A percentile compares a stretch with the other conserved stretches of the same genome.
These are phyloP conservation scores for Mastigias papua DNA, from an alignment of 30 jellyfish, hydroid and myxozoan genomes.

Conservation along the genomic window DNA sequence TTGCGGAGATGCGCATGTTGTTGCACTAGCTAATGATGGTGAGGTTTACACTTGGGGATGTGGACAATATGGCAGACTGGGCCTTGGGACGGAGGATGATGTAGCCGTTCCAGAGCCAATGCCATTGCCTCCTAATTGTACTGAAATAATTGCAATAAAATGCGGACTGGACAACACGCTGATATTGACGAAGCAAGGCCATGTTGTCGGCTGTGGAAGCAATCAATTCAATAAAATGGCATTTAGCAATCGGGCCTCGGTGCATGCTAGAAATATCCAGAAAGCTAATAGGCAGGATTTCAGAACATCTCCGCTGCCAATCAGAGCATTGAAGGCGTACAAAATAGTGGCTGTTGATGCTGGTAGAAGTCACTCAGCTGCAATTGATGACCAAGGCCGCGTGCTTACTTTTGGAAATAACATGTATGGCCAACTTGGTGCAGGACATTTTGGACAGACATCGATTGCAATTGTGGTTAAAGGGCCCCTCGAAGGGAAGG, in stretches of 20 bases:
- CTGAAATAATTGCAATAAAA: constrained; percentile 63
- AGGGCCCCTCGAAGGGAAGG: constrained; percentile 87
- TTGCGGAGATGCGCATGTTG: constrained; percentile 94
- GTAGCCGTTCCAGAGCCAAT: constrained; percentile 72
- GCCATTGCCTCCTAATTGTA: constrained; percentile 81
- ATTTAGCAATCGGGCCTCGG: constrained; percentile 73
- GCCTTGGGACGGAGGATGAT: constrained; percentile 89
- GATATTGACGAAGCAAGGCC: constrained; percentile 77
- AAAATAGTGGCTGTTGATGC: constrained; percentile 81
- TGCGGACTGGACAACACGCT: constrained; percentile 89
- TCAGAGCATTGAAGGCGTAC: constrained; percentile 87
- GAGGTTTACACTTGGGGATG: constrained; percentile 94
- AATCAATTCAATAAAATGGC: constrained; percentile 84
- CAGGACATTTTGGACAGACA: constrained; percentile 80
- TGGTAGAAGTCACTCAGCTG: constrained; percentile 93
- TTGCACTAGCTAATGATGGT: constrained; percentile 82
- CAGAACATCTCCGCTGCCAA: constrained; percentile 77
- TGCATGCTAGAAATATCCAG: constrained; percentile 45
- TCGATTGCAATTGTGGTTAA: constrained; percentile 77
- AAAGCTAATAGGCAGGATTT: constrained; percentile 60
- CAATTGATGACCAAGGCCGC: constrained; percentile 86
- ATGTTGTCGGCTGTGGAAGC: constrained; percentile 87
- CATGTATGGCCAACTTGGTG: constrained; percentile 88
- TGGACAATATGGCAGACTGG: constrained; percentile 91
- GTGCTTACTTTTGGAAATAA: constrained; percentile 89